A percentile compares a stretch with the other conserved stretches of the same genome.
Evolutionary conservation across 35 echinoderm and acorn worm species (phyloP).

Genomic region (Ophiothrix spiculata): DNA sequence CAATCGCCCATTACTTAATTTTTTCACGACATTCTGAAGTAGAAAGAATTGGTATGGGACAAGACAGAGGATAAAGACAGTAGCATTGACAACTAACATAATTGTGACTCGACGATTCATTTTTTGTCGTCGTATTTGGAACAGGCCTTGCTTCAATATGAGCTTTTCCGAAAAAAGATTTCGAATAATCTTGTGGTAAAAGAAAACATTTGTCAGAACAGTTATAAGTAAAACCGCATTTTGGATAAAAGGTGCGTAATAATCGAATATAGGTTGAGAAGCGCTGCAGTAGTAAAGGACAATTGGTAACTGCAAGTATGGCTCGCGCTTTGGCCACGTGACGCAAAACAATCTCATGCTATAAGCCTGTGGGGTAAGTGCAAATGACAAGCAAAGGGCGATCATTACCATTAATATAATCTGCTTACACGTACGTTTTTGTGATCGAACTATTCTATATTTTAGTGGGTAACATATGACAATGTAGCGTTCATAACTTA

Average conservation of each 20-base stretch:
- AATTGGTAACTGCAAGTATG: constrained; percentile 4
- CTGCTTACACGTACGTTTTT: constrained; percentile 49
- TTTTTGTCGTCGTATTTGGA: constrained; percentile 46
- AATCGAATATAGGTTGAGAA: neutral
- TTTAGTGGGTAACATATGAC: constrained; percentile 75
- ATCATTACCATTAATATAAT: constrained; percentile 47
- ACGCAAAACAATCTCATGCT: constrained; percentile 1
- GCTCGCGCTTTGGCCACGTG: constrained; percentile 45
- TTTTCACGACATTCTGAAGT: constrained; percentile 4
- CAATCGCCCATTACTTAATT: neutral
- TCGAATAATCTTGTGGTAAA: constrained; percentile 57
- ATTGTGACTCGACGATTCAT: constrained; percentile 68
- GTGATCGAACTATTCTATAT: constrained; percentile 42
- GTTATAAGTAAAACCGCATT: constrained; percentile 66
- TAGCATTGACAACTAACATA: constrained; percentile 79
- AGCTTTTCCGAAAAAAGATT: constrained; percentile 58
- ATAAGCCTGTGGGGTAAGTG: constrained; percentile 34
- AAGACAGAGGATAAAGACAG: constrained; percentile 62
- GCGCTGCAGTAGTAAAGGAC: constrained; percentile 4
- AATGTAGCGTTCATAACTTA: constrained; percentile 73
- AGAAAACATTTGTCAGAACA: constrained; percentile 61
- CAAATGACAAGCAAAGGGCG: constrained; percentile 38
- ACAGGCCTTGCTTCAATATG: constrained; percentile 51
- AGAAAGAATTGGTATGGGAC: constrained; percentile 62
- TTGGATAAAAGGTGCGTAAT: constrained; percentile 55